Evolutionary conservation across 2,888 invertebrate species (phyloP).

Genomic region (Hedychridium roseum): DNA sequence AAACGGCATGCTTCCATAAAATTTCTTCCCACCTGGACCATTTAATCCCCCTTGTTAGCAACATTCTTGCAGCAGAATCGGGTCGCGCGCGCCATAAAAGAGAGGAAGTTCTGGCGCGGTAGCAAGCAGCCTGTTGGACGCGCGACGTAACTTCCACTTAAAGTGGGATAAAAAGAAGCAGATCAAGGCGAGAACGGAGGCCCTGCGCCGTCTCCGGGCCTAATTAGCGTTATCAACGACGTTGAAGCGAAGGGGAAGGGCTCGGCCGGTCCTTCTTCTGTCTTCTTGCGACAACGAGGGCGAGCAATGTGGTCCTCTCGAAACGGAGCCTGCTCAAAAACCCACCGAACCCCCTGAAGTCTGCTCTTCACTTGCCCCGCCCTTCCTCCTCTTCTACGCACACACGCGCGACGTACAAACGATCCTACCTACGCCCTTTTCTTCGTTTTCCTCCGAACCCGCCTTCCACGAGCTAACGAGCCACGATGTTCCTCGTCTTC

Average conservation of each 20-base stretch:
- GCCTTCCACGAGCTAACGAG: conserved; percentile 8
- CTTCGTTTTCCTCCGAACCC: not conserved
- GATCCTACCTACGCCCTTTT: not conserved
- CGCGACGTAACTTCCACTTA: conserved; percentile 21
- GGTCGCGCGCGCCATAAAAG: conserved; percentile 17
- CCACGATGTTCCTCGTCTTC: conserved; percentile 31
- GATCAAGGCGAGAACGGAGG: conserved; percentile 16
- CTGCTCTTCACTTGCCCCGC: not conserved
- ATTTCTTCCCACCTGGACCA: conserved; percentile 4
- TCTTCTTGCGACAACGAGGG: conserved; percentile 1
- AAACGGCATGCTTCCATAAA: conserved; percentile 7
- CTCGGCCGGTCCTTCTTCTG: not conserved
- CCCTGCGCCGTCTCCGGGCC: conserved; percentile 16
- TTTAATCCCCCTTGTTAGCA: conserved; percentile 1
- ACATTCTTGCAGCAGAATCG: conserved; percentile 12
- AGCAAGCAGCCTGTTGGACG: too few species aligned
- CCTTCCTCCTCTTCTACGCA: conserved; percentile 3
- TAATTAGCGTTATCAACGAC: conserved; percentile 38
- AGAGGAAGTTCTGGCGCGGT: conserved; percentile 7
- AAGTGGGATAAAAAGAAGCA: conserved; percentile 15
- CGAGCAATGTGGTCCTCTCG: conserved; percentile 11
- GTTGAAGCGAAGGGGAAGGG: conserved; percentile 5
- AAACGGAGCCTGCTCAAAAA: conserved; percentile 13
- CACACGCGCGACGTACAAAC: not conserved
- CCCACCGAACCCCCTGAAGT: too few species aligned